These are phyloP conservation scores for Oreotragus oreotragus DNA, from an alignment of 2,113 vertebrate species.

Conservation along the genomic window DNA sequence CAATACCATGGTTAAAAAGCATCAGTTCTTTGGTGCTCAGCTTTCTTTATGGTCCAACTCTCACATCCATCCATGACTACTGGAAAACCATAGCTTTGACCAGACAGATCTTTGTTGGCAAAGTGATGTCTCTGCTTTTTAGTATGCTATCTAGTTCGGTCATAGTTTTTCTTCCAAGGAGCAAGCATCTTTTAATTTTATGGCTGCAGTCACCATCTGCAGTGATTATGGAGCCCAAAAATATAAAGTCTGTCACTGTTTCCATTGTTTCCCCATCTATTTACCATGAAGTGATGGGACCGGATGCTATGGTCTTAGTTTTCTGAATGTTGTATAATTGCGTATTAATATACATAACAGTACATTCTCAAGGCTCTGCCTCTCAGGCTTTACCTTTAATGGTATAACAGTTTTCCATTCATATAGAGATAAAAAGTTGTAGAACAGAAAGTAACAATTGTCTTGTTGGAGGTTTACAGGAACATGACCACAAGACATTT, in stretches of 20 bases:
- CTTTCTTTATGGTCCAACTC: neutral
- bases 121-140: neutral
- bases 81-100: neutral
- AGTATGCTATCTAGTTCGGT: neutral
- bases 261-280: neutral
- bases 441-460: neutral
- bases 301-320: neutral
- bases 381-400: neutral
- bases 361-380: neutral
- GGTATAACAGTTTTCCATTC: neutral
- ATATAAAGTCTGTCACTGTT: neutral
- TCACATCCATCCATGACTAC: neutral
- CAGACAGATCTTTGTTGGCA: neutral
- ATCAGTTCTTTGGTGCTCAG: neutral
- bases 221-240: neutral
- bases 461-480: neutral
- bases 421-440: neutral
- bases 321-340: neutral
- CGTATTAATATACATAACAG: neutral
- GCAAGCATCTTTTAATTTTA: neutral
- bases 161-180: neutral
- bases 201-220: neutral
- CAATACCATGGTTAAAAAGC: neutral
- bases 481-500: neutral
- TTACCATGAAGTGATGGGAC: neutral